Evolutionary conservation across 2,797 vertebrate species (phyloP), one percentile per base, ranked within the genome.

Genomic region (Margarornis squamiger): DNA sequence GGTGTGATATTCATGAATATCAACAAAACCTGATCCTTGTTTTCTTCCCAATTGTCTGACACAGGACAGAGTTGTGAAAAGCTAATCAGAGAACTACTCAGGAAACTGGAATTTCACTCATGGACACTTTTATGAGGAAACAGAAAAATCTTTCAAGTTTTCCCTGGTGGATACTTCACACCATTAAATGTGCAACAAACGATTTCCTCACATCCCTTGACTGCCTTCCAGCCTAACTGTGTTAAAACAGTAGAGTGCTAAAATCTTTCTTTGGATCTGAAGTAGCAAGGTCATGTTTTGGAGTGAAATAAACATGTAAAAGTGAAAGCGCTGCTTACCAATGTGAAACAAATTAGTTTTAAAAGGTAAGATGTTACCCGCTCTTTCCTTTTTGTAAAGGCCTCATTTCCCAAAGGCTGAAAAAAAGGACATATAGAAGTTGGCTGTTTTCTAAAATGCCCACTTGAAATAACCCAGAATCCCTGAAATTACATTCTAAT

Each of bases 41-140:
- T 85, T 92, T 74, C 84, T 74, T 87, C 68, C 21, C 70, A 92
- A 24, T 62, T 78, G 57, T 91, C 72, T 92, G 72, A 72, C 75
- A 93, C 19, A 51, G 41, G 46, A 58, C 38, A 74, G 57, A 78
- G 14, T 21, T 63, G 51, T 65, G 70, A 75, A 92, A 92, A 87
- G 34, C 68, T 82, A 80, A 94, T 87, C 89, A 77, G 78, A 82
- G 49, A 82, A 58, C 58, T 46, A 68, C 30, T 68, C 58, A 83
- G 58, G 80, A 96, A 92, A 93, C 6, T 54, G 62, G 78, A 92
- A 91, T 91, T 96, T 92, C 88, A 61, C 43, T 91, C 68, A 58
- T 62, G 68, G 71, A 90, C 67, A 84, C 57, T 82, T 94, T 18
- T 68, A 58, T 32, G 46, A 90, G 51, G 57, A 86, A 82, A 91